Evolutionary conservation across 1,140 invertebrate species (phyloP).

Genomic region (Whitmania pigra): DNA sequence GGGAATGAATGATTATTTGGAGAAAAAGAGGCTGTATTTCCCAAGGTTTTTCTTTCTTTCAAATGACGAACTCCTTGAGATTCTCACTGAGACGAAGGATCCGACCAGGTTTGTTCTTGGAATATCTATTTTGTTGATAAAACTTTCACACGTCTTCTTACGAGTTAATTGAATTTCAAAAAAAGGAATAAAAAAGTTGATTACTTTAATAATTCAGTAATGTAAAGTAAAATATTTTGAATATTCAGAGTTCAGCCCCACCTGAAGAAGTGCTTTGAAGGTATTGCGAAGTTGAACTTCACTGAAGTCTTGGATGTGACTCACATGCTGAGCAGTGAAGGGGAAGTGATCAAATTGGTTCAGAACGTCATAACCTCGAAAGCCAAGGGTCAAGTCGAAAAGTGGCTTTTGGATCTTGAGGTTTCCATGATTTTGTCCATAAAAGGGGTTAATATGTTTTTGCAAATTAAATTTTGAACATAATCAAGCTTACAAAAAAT

Average conservation of each 20-base stretch:
- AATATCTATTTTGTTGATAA: background rate
- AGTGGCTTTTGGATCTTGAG: constrained; percentile 86
- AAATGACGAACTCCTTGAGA: constrained; percentile 87
- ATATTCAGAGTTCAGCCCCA: constrained; percentile 76
- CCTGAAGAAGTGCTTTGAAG: constrained; percentile 80
- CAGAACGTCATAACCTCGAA: constrained; percentile 36
- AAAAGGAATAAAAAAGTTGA: too few relatives aligned
- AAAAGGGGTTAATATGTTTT: constrained; percentile 52
- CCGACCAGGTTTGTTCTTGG: constrained; percentile 42
- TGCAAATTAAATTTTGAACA: constrained; percentile 28
- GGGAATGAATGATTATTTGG: constrained; percentile 83
- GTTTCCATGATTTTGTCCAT: constrained; percentile 74
- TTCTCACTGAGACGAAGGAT: constrained; percentile 89
- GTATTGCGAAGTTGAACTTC: constrained; percentile 51
- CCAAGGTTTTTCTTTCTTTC: constrained; percentile 93
- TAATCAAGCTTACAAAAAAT: too few relatives aligned
- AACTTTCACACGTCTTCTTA: background rate
- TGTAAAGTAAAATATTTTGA: background rate
- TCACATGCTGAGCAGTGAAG: constrained; percentile 75
- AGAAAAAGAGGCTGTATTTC: constrained; percentile 85
- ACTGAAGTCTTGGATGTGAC: constrained; percentile 75
- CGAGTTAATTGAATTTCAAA: background rate
- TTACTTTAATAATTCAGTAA: too few relatives aligned
- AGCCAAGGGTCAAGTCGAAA: constrained; percentile 60
- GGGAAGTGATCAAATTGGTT: constrained; percentile 60